Percentiles rank a stretch among this genome's conserved stretches.
Evolutionary conservation across 2,888 invertebrate species (phyloP).

Genomic region (Exocentrus adspersus): DNA sequence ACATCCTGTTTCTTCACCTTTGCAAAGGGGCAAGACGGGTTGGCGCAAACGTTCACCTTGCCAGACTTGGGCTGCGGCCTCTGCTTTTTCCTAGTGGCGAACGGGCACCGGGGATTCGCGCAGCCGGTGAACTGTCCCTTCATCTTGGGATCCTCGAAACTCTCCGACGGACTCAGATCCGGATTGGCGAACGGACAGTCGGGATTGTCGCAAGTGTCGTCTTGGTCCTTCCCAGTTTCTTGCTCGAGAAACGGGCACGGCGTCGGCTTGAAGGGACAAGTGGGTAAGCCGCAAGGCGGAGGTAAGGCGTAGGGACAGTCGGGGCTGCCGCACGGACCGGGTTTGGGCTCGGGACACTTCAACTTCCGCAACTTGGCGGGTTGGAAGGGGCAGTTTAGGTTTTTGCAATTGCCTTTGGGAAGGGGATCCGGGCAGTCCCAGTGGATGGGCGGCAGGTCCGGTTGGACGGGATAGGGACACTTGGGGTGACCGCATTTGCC

Average conservation of each 20-base stretch:
- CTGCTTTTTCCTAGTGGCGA: not conserved
- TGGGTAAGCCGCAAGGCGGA: slow-evolving; percentile 42
- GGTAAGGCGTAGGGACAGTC: slow-evolving; percentile 57
- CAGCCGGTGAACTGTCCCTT: slow-evolving; percentile 37
- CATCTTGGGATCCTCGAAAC: not conserved
- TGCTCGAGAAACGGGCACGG: slow-evolving; percentile 39
- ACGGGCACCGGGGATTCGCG: slow-evolving; percentile 38
- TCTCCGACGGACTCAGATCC: not conserved
- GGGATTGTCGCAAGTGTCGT: slow-evolving; percentile 42
- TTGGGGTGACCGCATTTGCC: slow-evolving; percentile 55
- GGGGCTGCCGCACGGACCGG: slow-evolving; percentile 55
- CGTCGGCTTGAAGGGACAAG: slow-evolving; percentile 42
- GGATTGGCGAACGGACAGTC: slow-evolving; percentile 46
- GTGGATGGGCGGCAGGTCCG: slow-evolving; percentile 58
- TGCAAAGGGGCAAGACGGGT: not conserved
- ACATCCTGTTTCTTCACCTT: not conserved
- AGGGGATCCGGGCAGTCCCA: slow-evolving; percentile 63
- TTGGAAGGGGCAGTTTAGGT: slow-evolving; percentile 58
- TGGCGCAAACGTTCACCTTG: not conserved
- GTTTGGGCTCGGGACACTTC: slow-evolving; percentile 49
- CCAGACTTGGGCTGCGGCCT: not conserved
- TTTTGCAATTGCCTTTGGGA: slow-evolving; percentile 58
- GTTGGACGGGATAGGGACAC: slow-evolving; percentile 51
- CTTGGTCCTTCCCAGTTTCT: slow-evolving; percentile 21
- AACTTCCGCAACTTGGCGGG: slow-evolving; percentile 50